Evolutionary conservation across 2,888 invertebrate species (phyloP).

Genomic region (Lasiommata megera): DNA sequence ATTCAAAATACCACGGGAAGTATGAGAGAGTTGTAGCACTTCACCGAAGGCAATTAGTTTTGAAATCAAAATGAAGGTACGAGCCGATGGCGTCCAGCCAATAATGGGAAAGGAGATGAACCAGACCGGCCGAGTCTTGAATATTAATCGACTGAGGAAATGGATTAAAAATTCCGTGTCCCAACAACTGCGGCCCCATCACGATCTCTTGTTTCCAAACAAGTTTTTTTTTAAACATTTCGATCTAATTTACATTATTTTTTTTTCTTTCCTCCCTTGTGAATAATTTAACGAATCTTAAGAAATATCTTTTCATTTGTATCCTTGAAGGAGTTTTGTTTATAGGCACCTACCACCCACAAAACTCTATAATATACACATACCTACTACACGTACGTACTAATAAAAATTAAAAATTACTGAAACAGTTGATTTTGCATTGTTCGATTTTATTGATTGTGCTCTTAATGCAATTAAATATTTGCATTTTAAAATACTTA

Average conservation of each 20-base stretch:
- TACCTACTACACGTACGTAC: too few species aligned
- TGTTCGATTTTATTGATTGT: too few species aligned
- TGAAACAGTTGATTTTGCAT: too few species aligned
- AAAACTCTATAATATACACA: background rate
- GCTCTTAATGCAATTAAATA: too few species aligned
- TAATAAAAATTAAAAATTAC: too few species aligned
- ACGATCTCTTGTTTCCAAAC: slow-evolving; percentile 73
- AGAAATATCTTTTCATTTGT: slow-evolving; percentile 61
- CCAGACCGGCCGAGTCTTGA: slow-evolving; percentile 79
- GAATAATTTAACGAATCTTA: slow-evolving; percentile 79
- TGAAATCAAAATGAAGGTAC: slow-evolving; percentile 68
- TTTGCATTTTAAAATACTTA: too few species aligned
- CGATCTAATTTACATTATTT: slow-evolving; percentile 75
- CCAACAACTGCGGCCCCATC: slow-evolving; percentile 59
- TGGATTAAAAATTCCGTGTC: slow-evolving; percentile 81
- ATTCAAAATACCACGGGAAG: too few species aligned
- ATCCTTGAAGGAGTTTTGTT: slow-evolving; percentile 28
- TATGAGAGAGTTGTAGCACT: slow-evolving; percentile 3
- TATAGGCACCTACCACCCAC: slow-evolving; percentile 10
- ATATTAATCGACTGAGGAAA: slow-evolving; percentile 81
- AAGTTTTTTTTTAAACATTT: slow-evolving; percentile 71
- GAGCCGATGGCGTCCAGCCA: slow-evolving; percentile 63
- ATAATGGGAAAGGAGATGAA: slow-evolving; percentile 79
- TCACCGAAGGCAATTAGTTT: slow-evolving; percentile 55
- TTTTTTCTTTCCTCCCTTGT: slow-evolving; percentile 71